These are phyloP conservation scores for Halcyon senegalensis DNA, from an alignment of 2,113 vertebrate genomes.

Conservation along the genomic window DNA sequence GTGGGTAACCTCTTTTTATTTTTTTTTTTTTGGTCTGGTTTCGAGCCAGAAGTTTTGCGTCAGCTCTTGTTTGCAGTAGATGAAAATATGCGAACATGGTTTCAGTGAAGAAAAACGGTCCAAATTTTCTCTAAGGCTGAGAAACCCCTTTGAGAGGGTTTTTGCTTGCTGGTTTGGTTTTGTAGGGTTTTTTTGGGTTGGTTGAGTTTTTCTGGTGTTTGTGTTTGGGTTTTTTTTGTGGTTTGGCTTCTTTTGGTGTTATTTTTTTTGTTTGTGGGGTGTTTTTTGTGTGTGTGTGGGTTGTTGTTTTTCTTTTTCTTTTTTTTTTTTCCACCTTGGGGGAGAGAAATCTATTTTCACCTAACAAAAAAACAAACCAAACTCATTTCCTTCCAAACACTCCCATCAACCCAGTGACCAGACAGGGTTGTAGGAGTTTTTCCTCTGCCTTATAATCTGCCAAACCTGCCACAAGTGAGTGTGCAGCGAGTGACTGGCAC, in stretches of 20 bases:
- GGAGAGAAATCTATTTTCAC: neutral
- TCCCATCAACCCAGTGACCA: neutral
- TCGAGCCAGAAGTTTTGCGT: constrained; percentile 7
- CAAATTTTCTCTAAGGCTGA: neutral
- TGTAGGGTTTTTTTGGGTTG: neutral
- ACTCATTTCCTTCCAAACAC: neutral
- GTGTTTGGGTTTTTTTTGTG: too few relatives aligned
- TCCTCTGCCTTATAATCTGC: neutral
- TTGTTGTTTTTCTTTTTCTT: neutral
- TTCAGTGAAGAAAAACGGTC: neutral
- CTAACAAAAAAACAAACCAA: too few relatives aligned
- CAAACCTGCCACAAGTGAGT: neutral
- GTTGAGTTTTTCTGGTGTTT: neutral
- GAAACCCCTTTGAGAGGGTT: neutral
- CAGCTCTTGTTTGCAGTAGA: neutral
- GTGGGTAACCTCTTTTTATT: neutral
- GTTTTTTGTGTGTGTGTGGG: neutral
- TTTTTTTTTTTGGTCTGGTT: neutral
- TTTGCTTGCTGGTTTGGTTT: neutral
- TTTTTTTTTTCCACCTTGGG: neutral
- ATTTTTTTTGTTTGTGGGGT: too few relatives aligned
- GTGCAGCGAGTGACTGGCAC: neutral
- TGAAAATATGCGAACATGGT: neutral
- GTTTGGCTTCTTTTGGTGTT: neutral
- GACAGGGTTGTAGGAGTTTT: neutral